Evolutionary conservation across 2,888 invertebrate genomes (phyloP).

Genomic region (Fissipunctia ypsillon): DNA sequence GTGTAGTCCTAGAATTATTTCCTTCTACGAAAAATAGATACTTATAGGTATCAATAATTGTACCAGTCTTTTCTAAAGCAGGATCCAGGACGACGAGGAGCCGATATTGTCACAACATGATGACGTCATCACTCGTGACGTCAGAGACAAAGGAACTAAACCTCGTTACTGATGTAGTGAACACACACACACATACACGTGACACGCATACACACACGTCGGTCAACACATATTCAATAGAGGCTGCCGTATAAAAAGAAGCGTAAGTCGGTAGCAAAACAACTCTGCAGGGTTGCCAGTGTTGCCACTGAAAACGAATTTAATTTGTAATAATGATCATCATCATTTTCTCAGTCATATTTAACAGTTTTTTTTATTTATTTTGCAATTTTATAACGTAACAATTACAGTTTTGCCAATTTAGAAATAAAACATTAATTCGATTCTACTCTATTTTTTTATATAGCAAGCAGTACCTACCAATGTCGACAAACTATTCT

Average conservation of each 20-base stretch:
- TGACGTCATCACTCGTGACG: slow-evolving; percentile 9
- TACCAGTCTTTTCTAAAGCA: background rate
- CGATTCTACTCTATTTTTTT: background rate
- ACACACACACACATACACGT: background rate
- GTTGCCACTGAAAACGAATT: slow-evolving; percentile 50
- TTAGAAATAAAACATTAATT: no score
- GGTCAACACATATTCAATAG: slow-evolving; percentile 63
- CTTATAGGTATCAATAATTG: background rate
- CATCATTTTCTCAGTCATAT: background rate
- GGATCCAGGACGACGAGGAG: background rate
- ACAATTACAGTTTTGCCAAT: background rate
- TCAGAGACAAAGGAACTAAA: background rate
- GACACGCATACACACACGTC: slow-evolving; percentile 4
- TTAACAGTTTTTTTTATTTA: background rate
- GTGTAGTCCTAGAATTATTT: background rate
- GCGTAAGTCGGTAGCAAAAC: slow-evolving; percentile 81
- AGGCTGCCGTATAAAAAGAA: slow-evolving; percentile 72
- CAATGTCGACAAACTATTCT: background rate
- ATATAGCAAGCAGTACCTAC: background rate
- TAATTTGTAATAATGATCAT: background rate
- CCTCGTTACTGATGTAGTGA: slow-evolving; percentile 3
- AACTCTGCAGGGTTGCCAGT: slow-evolving; percentile 71
- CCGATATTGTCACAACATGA: background rate
- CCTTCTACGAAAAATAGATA: no score
- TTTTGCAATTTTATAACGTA: background rate